phyloP scores from a whole-genome alignment of 2,113 vertebrate genomes.

The Numida meleagris region DNA sequence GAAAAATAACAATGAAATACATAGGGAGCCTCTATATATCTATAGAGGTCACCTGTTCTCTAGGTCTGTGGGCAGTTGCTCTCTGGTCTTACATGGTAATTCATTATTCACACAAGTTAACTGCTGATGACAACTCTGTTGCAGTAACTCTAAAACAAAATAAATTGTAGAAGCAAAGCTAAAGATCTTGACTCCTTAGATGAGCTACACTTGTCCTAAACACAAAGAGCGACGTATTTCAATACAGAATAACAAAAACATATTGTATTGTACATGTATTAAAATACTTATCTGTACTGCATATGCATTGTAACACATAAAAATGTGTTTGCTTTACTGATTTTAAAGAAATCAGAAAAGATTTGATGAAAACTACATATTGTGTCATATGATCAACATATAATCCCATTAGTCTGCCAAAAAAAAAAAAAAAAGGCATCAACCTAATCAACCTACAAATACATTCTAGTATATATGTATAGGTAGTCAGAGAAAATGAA shows the following conservation, averaged over 20 bases:
- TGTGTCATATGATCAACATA: constrained; percentile 27
- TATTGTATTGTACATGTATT: neutral
- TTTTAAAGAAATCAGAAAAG: constrained; percentile 41
- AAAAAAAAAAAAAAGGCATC: neutral
- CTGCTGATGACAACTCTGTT: neutral
- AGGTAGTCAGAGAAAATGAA: constrained; percentile 21
- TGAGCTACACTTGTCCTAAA: neutral
- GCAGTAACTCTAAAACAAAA: neutral
- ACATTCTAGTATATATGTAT: constrained; percentile 1
- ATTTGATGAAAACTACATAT: constrained; percentile 13
- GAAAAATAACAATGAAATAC: neutral
- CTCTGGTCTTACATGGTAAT: neutral
- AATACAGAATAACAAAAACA: neutral
- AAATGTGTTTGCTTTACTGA: neutral
- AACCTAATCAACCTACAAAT: neutral
- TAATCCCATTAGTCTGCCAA: constrained; percentile 40
- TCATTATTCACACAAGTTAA: neutral
- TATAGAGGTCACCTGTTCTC: neutral
- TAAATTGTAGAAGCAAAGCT: neutral
- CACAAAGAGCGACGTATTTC: neutral
- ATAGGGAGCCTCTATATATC: neutral
- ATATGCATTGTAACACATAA: neutral
- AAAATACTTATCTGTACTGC: neutral
- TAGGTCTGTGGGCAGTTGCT: neutral
- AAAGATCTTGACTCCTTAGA: neutral